Conservation (phyloP, 2,888 invertebrate species). For the Nycteola revayana region DNA sequence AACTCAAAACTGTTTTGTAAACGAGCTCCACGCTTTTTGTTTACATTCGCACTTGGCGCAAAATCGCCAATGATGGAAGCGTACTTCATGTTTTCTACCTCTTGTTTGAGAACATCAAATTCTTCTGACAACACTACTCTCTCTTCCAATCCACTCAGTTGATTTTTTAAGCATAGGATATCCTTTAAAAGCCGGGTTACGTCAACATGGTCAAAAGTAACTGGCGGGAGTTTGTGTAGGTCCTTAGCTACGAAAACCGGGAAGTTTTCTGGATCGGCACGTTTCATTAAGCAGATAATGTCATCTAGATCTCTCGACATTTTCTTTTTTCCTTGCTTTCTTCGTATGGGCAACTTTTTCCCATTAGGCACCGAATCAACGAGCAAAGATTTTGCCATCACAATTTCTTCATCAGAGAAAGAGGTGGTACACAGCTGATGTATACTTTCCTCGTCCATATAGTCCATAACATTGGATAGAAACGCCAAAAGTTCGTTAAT, state of each 20-base stretch:
- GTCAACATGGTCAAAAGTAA: constrained; percentile 3
- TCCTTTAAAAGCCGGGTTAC: constrained; percentile 2
- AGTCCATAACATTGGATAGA: neutral
- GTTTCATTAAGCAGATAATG: constrained; percentile 3
- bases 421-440: constrained; percentile 1
- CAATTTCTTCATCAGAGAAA: constrained; percentile 1
- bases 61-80: neutral
- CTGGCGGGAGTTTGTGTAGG: constrained; percentile 1
- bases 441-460: constrained; percentile 3
- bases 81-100: constrained; percentile 1
- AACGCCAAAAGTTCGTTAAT: no score
- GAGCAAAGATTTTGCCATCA: neutral
- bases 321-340: constrained; percentile 3
- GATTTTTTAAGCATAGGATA: constrained; percentile 1
- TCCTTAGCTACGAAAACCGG: constrained; percentile 3
- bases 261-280: neutral
- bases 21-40: constrained; percentile 2
- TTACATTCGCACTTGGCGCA: neutral
- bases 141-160: neutral
- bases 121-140: neutral
- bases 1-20: constrained; percentile 1
- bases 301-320: neutral
- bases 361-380: neutral
- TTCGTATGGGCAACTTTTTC: neutral
- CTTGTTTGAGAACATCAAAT: neutral